Evolutionary conservation across 2,113 vertebrate species (phyloP).

Genomic region (Lophius piscatorius): DNA sequence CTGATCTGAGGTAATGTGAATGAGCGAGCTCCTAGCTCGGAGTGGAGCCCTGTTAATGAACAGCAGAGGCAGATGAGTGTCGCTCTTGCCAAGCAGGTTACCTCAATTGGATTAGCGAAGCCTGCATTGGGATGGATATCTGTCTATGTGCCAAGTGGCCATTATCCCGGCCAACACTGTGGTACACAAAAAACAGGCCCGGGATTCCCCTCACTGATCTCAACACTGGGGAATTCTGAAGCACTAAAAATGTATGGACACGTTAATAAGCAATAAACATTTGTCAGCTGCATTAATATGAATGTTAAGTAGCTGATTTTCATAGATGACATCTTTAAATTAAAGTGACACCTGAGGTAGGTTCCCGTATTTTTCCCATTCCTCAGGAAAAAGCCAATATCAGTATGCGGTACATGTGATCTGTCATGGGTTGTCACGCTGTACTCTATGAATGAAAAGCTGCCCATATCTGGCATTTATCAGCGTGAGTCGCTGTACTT

Average conservation of each 20-base stretch:
- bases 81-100: slow-evolving; percentile 74
- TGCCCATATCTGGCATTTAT: slow-evolving; percentile 31
- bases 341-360: slow-evolving; percentile 29
- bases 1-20: slow-evolving; percentile 61
- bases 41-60: slow-evolving; percentile 72
- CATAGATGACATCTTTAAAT: slow-evolving; percentile 36
- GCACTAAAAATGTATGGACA: slow-evolving; percentile 45
- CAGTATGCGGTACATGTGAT: slow-evolving; percentile 20
- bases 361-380: slow-evolving; percentile 27
- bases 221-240: slow-evolving; percentile 44
- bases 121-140: slow-evolving; percentile 70
- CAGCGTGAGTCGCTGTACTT: slow-evolving; percentile 24
- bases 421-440: slow-evolving; percentile 52
- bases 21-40: slow-evolving; percentile 33
- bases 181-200: slow-evolving; percentile 54
- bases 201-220: slow-evolving; percentile 57
- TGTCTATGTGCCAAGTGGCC: slow-evolving; percentile 76
- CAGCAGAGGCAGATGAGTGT: slow-evolving; percentile 76
- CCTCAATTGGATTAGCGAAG: slow-evolving; percentile 74
- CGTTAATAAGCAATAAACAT: slow-evolving; percentile 62
- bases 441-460: slow-evolving; percentile 57
- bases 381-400: slow-evolving; percentile 42
- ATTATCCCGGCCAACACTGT: slow-evolving; percentile 61
- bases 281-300: slow-evolving; percentile 42
- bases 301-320: slow-evolving; percentile 38